These are phyloP conservation scores for Excalfactoria chinensis DNA, from an alignment of 2,113 vertebrate genomes.

Conservation along the genomic window DNA sequence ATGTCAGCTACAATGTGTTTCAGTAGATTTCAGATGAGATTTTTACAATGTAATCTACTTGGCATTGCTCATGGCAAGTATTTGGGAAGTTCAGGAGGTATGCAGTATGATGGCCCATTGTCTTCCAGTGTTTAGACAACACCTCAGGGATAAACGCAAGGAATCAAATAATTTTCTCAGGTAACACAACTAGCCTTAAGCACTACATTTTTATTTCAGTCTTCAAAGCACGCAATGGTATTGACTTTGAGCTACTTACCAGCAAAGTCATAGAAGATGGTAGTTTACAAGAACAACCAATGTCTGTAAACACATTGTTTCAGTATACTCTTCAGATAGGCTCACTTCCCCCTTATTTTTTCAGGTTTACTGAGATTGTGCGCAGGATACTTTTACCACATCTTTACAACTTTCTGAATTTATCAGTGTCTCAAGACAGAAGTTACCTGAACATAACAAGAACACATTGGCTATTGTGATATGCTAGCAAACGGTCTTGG, in stretches of 20 bases:
- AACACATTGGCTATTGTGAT: neutral
- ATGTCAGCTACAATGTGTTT: neutral
- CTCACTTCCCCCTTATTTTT: neutral
- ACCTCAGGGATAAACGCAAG: neutral
- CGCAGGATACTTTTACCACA: neutral
- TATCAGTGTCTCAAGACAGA: neutral
- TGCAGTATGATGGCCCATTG: neutral
- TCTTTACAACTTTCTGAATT: neutral
- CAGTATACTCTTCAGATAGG: neutral
- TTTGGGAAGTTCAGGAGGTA: neutral
- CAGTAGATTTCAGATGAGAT: constrained; percentile 7
- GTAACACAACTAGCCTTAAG: neutral
- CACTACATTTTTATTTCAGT: neutral
- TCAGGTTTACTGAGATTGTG: neutral
- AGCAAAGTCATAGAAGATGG: neutral
- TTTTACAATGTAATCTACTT: neutral
- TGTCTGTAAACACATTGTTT: neutral
- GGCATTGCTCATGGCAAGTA: neutral
- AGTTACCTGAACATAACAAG: neutral
- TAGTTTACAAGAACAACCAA: neutral
- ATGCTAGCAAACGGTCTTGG: neutral
- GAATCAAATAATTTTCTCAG: neutral
- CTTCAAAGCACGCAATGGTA: neutral
- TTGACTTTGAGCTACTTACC: neutral
- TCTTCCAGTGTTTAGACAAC: neutral